Base-by-base conservation (phyloP, 1,140 invertebrate genomes). In the Heliconius himera region DNA sequence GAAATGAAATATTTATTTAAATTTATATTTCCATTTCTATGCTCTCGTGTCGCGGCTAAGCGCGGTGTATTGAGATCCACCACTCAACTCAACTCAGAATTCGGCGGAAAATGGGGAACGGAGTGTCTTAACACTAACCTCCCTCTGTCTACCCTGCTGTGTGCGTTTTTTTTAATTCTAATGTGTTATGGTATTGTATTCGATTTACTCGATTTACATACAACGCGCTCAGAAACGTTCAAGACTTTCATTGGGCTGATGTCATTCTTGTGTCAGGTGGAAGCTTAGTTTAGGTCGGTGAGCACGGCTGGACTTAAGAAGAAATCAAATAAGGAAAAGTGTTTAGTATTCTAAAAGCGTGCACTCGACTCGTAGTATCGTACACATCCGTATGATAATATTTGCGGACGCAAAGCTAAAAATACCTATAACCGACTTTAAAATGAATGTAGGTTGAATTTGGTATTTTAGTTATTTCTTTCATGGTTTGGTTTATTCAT, bases 191-290 rank as follows among this genome's bases (percentile, higher is more conserved):
- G 70, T 16, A 6, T 18, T 51, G 46, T 78, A 56, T 38, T 73
- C 26, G 38, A 75, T 75, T 73, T 56, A 56, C 56, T 38, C 29
- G 56, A 54, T 79, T 79, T 79, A 75, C 33, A 60, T 76, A 56
- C 0, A 38, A 76, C 60, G 54, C 18, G 60, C 11, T 29, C 60
- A 66, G 60, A 66, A 66, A 66, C 29, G 13, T 66, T 66, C 73
- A 51, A 29, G 18, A 83, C 73, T 76, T 89, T 87, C 81, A 81
- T 84, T 80, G 76, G 79, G 82, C 76, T 84, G 85, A 88, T 86
- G 84, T 89, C 87, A 89, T 84, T 78, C 76, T 38, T 78, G 79
- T 83, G 79, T 79, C 82, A 83, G 81, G 78, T 81, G 72, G 81
- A 76, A 54, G 70, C 74, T 56, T 66, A 76, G 77, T 51, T 81